Evolutionary conservation across 2,888 invertebrate species (phyloP), one percentile per base, ranked within the genome.

Genomic region (Eretmocerus hayati): DNA sequence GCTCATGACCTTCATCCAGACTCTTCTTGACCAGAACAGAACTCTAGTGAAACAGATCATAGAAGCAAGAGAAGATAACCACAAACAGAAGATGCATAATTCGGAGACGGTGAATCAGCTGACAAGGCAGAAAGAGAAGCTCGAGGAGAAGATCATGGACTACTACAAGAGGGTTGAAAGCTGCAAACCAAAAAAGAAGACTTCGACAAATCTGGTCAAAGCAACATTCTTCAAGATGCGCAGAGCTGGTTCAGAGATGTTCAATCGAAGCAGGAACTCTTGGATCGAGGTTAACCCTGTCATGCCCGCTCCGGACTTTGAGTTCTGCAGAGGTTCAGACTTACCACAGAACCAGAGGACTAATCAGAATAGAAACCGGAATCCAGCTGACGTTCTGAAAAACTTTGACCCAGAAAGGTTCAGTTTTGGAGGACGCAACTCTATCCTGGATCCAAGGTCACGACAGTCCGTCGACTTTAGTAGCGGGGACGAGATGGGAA

Each of bases 141-240:
- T 95, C 13, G 94, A 95, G 70, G 92, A 93, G 68, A 94, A 94
- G 75, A 94, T 95, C 33, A 93, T 94, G 90, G 94, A 95, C 62
- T 91, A 93, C 71, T 94, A 92, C 71, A 83, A 88, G 60, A 85
- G 85, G 61, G 78, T 91, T 52, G 90, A 92, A 59, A 88, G 31
- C 30, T 19, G 19, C 41, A 16, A 22, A 3, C 8, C 41, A 11
- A 44, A 41, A n/a, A 31, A 35, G 20, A 46, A 47, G 16, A 40
- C n/a, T 13, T 30, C 19, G 19, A 22, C 32, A 2, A 46, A 16
- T 22, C 31, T 50, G 11, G 39, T 46, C 5, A 46, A 42, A 33
- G 30, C 8, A 15, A 46, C 42, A 1, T 33, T 42, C 15, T 30
- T 41, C 20, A 51, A 35, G 23, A 26, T 51, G 23, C 39, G 43